These are phyloP conservation scores for Zapornia atra DNA, from an alignment of 2,113 vertebrate genomes.

Conservation along the genomic window DNA sequence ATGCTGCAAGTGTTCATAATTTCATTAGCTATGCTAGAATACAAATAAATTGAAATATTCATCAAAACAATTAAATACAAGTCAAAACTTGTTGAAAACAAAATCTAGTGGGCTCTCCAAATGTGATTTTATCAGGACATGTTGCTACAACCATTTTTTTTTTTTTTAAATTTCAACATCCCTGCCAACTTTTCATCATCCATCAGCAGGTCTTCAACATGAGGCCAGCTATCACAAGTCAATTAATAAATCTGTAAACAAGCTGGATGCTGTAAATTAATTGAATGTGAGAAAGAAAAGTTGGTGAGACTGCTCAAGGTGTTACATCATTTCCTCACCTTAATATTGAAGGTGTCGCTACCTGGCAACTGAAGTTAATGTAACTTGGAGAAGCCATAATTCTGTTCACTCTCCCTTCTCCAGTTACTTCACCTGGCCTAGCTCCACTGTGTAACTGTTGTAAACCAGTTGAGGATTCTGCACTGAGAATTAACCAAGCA, in stretches of 20 bases:
- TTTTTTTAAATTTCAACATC: not conserved
- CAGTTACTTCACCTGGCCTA: not conserved
- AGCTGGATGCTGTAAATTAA: not conserved
- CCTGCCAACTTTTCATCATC: not conserved
- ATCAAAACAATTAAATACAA: conserved; percentile 43
- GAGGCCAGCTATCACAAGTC: not conserved
- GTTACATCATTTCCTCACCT: not conserved
- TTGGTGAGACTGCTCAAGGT: not conserved
- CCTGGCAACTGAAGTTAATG: not conserved
- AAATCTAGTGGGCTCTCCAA: not conserved
- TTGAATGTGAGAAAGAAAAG: not conserved
- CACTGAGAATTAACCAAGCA: not conserved
- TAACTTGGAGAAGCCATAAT: not conserved
- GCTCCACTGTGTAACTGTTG: fast-evolving
- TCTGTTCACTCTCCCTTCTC: not conserved
- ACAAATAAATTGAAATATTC: conserved; percentile 4
- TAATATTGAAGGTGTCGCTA: not conserved
- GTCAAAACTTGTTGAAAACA: conserved; percentile 3
- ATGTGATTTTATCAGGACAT: not conserved
- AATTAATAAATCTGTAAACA: conserved; percentile 26
- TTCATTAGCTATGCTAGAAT: not conserved
- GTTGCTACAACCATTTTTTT: not conserved
- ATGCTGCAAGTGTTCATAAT: not conserved
- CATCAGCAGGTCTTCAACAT: not conserved
- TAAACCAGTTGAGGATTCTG: not conserved